Conservation (phyloP, 1,140 invertebrate genomes). For the Microplitis demolitor region DNA sequence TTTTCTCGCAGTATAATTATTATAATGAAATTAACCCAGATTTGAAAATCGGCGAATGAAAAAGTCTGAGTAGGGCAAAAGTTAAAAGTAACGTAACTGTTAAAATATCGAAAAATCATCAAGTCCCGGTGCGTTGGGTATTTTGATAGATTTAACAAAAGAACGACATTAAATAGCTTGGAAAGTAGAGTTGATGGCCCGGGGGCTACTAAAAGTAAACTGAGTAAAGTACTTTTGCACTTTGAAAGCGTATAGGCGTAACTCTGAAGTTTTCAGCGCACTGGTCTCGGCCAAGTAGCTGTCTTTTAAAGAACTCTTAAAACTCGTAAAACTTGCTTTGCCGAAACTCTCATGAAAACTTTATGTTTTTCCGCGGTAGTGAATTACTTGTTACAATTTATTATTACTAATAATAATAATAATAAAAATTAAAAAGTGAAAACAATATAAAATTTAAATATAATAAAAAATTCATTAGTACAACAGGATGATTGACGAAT, state of each 20-base stretch:
- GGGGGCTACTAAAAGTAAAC: neutral
- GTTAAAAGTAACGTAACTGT: neutral
- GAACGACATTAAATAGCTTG: neutral
- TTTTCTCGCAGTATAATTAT: too few relatives aligned
- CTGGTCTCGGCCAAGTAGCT: constrained; percentile 14
- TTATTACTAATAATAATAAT: neutral
- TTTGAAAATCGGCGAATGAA: too few relatives aligned
- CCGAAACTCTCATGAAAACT: neutral
- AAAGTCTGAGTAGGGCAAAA: too few relatives aligned
- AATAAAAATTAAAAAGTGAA: neutral
- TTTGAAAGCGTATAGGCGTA: constrained; percentile 24
- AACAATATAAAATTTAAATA: neutral
- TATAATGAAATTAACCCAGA: too few relatives aligned
- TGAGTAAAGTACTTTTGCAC: constrained; percentile 24
- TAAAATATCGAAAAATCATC: neutral
- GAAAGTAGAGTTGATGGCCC: neutral
- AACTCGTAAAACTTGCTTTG: constrained; percentile 2
- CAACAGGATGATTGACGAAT: neutral
- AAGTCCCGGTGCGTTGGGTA: neutral
- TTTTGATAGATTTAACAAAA: neutral
- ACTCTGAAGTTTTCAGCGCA: constrained; percentile 12
- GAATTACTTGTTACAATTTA: neutral
- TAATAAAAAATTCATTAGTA: neutral
- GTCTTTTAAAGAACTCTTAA: constrained; percentile 10
- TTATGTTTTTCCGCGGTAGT: neutral